phyloP scores from a whole-genome alignment of 2,888 invertebrate genomes.

The Meteorus colon region DNA sequence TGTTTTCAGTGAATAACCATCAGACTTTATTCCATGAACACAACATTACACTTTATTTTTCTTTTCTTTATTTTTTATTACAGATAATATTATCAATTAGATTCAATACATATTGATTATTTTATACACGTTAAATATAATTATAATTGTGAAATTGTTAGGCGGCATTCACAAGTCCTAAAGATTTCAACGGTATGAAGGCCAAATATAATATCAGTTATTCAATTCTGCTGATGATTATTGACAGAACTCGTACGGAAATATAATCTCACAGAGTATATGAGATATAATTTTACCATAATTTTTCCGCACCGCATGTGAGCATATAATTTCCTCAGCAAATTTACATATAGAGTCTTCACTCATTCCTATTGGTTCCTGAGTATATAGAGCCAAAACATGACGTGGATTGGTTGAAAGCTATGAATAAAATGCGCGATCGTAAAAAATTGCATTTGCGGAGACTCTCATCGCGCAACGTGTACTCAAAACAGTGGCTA shows the following conservation, averaged over 20 bases:
- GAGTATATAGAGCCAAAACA: slow-evolving; percentile 3
- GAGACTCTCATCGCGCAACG: slow-evolving; percentile 17
- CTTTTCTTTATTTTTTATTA: background rate
- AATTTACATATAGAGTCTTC: slow-evolving; percentile 19
- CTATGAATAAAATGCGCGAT: slow-evolving; percentile 4
- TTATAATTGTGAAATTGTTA: background rate
- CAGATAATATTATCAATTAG: background rate
- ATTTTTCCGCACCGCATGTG: slow-evolving; percentile 15
- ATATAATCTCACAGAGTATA: background rate
- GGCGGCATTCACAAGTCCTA: slow-evolving; percentile 1
- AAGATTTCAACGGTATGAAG: slow-evolving; percentile 7
- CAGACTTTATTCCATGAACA: background rate
- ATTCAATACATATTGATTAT: background rate
- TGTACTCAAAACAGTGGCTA: slow-evolving; percentile 15
- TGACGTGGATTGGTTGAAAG: slow-evolving; percentile 14
- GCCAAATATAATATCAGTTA: slow-evolving; percentile 16
- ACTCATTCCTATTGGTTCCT: slow-evolving; percentile 12
- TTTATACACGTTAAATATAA: slow-evolving; percentile 9
- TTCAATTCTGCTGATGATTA: slow-evolving; percentile 12
- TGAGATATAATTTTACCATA: slow-evolving; percentile 10
- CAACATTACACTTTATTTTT: background rate
- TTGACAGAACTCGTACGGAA: slow-evolving; percentile 12
- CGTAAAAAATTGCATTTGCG: slow-evolving; percentile 28
- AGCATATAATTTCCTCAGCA: background rate
- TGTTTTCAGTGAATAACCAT: background rate